Evolutionary conservation across 2,888 invertebrate species (phyloP).

Genomic region (Pecten maximus): DNA sequence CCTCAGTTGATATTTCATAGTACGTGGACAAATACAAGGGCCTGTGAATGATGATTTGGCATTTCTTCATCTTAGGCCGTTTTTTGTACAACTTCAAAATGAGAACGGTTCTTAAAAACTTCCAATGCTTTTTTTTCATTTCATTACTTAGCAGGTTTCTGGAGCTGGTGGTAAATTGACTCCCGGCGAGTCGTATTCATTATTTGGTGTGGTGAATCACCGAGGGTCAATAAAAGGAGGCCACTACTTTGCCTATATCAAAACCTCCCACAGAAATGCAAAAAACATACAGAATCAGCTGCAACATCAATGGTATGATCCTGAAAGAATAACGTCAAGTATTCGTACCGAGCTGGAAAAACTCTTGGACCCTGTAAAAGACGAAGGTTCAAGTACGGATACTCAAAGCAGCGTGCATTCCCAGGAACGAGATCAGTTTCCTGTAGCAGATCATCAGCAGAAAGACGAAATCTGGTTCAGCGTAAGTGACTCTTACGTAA

Average conservation of each 20-base stretch:
- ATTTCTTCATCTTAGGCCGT: too few species aligned
- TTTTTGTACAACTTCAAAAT: too few species aligned
- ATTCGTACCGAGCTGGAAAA: not conserved
- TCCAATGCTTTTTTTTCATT: too few species aligned
- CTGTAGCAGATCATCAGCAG: not conserved
- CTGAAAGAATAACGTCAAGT: not conserved
- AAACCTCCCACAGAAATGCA: not conserved
- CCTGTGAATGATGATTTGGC: too few species aligned
- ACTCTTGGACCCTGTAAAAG: too few species aligned
- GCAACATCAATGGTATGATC: not conserved
- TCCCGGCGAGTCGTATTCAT: not conserved
- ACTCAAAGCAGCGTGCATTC: not conserved
- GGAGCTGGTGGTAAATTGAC: not conserved
- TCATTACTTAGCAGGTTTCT: not conserved
- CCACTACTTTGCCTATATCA: not conserved
- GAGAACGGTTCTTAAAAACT: too few species aligned
- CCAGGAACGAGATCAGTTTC: not conserved
- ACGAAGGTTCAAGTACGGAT: not conserved
- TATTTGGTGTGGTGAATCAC: slow-evolving; percentile 3
- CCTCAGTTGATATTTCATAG: too few species aligned
- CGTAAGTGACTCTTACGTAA: not conserved
- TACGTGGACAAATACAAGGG: too few species aligned
- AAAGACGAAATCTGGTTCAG: not conserved
- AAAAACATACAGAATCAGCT: not conserved
- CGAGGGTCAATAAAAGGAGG: not conserved